phyloP scores from a whole-genome alignment of 2,113 vertebrate species.

The Muntiacus reevesi region DNA sequence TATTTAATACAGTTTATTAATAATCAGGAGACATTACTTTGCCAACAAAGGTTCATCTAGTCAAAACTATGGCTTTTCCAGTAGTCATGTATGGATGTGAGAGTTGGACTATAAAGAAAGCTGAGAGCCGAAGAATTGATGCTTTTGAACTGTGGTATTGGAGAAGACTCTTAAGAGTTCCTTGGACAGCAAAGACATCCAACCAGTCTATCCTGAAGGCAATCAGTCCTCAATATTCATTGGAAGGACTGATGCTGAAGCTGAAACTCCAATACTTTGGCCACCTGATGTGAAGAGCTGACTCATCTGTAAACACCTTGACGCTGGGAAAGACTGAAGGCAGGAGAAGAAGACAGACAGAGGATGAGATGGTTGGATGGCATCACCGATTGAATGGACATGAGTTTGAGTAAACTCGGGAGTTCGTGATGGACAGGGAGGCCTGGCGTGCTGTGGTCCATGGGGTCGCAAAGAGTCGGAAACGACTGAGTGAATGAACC shows the following conservation, averaged over 20 bases:
- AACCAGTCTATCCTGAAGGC: background rate
- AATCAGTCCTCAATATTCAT: background rate
- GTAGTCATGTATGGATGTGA: background rate
- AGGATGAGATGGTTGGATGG: background rate
- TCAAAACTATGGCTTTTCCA: background rate
- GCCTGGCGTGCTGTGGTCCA: background rate
- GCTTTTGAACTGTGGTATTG: background rate
- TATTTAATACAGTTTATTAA: no score
- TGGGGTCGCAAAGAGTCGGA: accelerated
- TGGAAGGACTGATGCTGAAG: background rate
- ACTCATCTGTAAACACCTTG: background rate
- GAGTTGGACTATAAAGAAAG: background rate
- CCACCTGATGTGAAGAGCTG: background rate
- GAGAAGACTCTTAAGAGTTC: background rate
- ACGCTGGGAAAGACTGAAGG: background rate
- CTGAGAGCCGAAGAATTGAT: background rate
- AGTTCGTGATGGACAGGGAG: background rate
- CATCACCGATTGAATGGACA: background rate
- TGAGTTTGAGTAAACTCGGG: background rate
- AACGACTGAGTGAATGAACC: background rate
- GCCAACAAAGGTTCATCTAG: background rate
- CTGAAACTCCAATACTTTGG: background rate
- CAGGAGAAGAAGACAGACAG: background rate
- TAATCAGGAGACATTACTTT: background rate
- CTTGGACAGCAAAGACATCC: background rate